Base-by-base conservation (phyloP, 2,113 vertebrate genomes). In the Eptesicus fuscus region DNA sequence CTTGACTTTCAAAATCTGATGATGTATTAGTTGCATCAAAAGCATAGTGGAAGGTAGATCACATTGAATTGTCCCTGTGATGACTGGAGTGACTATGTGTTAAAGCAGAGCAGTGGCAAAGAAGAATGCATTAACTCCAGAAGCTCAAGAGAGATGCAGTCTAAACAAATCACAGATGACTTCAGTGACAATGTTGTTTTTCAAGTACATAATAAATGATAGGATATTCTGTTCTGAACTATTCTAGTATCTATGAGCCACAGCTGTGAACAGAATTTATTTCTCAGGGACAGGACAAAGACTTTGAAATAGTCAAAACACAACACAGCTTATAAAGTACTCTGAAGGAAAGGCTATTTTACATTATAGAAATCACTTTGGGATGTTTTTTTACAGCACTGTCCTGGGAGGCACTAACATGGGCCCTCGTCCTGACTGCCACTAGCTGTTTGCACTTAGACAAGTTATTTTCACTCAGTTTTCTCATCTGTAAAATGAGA, bases 131-230 rank as follows among this genome's bases (percentile, higher is more conserved):
- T 35, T 73, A 73, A 78, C 53, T 71, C 86, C 63, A 84, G 70
- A 83, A 87, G 22, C 2, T 1, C 63, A 79, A 56, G 71, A 73
- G 35, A 53, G 32, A 70, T 42, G 35, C 22, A 30, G 74, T 86
- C 69, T 67, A 74, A 90, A 92, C 74, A 93, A 93, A 95, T 78
- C 69, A 90, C 74, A 90, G 63, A 61, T 42, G 61, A 94, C 53
- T 94, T 73, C 9, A 25, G 44, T 91, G 93, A 92, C 76, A 73
- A 25, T 67, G 51, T 69, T 77, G 69, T 84, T 95, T 94, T 96
- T 80, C 71, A 85, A 91, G 87, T 76, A 71, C 35, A 32, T 84
- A 91, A 91, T 93, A 56, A 96, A 79, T 53, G 37, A 88, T 40
- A 76, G 23, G 30, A 49, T 94, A 83, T 79, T 83, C 80, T 96